Evolutionary conservation across 1,140 invertebrate genomes (phyloP).

Genomic region (Proales similis): DNA sequence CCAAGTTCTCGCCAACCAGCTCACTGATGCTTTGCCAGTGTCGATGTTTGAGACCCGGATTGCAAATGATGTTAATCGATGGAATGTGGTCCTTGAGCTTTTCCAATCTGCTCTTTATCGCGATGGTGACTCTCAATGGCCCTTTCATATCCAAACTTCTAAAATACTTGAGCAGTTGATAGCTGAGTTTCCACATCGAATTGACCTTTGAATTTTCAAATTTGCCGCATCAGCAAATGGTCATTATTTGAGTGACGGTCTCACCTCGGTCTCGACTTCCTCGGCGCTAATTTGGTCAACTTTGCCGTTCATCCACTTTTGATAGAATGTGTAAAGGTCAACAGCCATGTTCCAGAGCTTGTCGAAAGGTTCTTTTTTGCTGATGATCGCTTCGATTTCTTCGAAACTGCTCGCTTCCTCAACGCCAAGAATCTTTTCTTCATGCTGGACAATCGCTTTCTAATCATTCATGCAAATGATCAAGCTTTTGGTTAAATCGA

Average conservation of each 20-base stretch:
- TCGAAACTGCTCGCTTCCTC: slow-evolving; percentile 69
- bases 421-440: slow-evolving; percentile 56
- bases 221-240: neutral
- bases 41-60: slow-evolving; percentile 51
- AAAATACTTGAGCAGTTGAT: slow-evolving; percentile 52
- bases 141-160: slow-evolving; percentile 46
- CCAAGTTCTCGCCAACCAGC: slow-evolving; percentile 63
- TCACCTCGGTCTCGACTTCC: slow-evolving; percentile 62
- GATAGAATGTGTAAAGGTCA: slow-evolving; percentile 73
- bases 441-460: slow-evolving; percentile 62
- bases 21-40: slow-evolving; percentile 62
- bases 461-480: slow-evolving; percentile 48
- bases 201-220: neutral
- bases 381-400: slow-evolving; percentile 71
- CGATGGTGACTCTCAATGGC: slow-evolving; percentile 50
- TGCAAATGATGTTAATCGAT: slow-evolving; percentile 51
- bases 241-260: neutral
- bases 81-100: slow-evolving; percentile 53
- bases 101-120: slow-evolving; percentile 58
- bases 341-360: slow-evolving; percentile 81
- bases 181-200: slow-evolving; percentile 52
- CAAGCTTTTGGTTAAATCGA: neutral
- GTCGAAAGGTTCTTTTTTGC: slow-evolving; percentile 74
- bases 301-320: slow-evolving; percentile 60
- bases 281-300: slow-evolving; percentile 74